Conservation (phyloP, 2,797 vertebrate species). For the Strix occidentalis region DNA sequence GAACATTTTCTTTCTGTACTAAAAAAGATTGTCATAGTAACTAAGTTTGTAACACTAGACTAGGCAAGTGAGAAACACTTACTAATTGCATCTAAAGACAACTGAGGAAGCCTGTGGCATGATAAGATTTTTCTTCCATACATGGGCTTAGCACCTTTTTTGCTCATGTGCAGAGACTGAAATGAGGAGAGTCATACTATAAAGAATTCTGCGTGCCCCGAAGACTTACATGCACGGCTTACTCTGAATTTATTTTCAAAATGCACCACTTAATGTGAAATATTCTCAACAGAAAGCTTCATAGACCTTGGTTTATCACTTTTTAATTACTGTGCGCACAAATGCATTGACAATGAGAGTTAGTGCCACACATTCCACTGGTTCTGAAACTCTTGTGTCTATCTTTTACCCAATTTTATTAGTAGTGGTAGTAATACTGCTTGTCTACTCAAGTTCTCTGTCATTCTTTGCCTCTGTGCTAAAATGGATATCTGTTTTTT, state of each 20-base stretch:
- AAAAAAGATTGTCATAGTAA: neutral
- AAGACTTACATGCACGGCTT: neutral
- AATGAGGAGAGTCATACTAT: neutral
- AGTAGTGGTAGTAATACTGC: neutral
- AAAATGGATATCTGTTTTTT: neutral
- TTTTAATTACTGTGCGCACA: neutral
- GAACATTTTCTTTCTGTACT: neutral
- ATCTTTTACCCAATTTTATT: neutral
- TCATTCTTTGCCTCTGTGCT: neutral
- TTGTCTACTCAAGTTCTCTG: neutral
- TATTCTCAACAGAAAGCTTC: neutral
- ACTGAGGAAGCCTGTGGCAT: neutral
- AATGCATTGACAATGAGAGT: neutral
- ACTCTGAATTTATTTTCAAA: slow-evolving; percentile 26
- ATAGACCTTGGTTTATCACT: neutral
- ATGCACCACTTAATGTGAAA: neutral
- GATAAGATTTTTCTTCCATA: neutral
- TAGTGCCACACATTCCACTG: neutral
- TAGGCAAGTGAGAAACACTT: neutral
- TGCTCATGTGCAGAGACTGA: neutral
- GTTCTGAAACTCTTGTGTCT: neutral
- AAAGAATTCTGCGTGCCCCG: neutral
- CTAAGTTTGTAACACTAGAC: neutral
- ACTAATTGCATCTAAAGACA: neutral
- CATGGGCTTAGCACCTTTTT: neutral